phyloP scores from a whole-genome alignment of 2,113 vertebrate genomes.

The Cathartes aura region DNA sequence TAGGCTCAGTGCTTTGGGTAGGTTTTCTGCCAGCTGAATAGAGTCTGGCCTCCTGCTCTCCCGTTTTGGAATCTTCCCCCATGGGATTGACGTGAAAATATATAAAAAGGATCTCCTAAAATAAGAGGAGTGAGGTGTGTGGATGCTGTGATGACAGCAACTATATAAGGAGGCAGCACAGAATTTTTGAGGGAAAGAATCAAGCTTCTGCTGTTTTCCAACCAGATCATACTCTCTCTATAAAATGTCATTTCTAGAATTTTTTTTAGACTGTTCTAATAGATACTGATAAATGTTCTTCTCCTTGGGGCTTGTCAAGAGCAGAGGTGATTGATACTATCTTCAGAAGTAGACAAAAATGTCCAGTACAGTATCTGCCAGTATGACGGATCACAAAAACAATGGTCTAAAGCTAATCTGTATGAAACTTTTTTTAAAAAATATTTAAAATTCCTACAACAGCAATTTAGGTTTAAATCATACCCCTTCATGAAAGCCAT shows the following conservation, averaged over 20 bases:
- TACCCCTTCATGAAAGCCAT: constrained; percentile 5
- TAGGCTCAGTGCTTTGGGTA: neutral
- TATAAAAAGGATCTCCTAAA: constrained; percentile 1
- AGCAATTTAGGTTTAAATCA: constrained; percentile 10
- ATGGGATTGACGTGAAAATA: neutral
- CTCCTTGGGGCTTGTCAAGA: constrained; percentile 68
- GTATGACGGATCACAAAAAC: constrained; percentile 58
- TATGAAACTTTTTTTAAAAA: neutral
- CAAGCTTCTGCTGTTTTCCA: constrained; percentile 47
- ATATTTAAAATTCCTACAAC: constrained; percentile 13
- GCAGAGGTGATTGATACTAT: constrained; percentile 72
- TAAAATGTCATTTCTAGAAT: constrained; percentile 28
- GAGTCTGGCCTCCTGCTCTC: neutral
- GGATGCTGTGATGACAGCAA: constrained; percentile 16
- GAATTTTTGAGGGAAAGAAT: constrained; percentile 20
- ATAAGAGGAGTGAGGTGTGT: neutral
- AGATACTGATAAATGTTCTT: constrained; percentile 68
- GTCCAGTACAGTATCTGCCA: constrained; percentile 54
- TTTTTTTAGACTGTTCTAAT: constrained; percentile 70
- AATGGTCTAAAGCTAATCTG: constrained; percentile 44
- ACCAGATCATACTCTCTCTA: constrained; percentile 7
- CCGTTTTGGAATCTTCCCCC: neutral
- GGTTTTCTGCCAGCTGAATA: neutral
- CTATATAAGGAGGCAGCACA: neutral
- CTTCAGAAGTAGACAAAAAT: constrained; percentile 60